phyloP scores from a whole-genome alignment of 2,113 vertebrate species.

The Chelonoidis abingdonii region DNA sequence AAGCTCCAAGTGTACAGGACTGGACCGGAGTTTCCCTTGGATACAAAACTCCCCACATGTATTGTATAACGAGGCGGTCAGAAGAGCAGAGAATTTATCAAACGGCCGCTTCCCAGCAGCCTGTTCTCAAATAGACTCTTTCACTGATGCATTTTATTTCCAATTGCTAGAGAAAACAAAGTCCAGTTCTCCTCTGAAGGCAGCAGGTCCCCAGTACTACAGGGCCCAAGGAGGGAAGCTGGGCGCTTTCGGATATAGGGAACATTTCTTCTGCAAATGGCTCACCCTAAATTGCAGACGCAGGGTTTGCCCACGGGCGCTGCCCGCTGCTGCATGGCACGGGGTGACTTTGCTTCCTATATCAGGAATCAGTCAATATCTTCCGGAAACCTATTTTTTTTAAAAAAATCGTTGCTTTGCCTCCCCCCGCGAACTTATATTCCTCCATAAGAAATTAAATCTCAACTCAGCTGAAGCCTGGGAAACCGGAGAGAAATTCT shows the following conservation, averaged over 20 bases:
- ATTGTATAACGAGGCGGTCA: rapidly evolving
- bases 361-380: background rate
- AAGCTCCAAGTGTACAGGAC: rapidly evolving
- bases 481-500: slow-evolving; percentile 51
- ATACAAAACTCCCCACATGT: background rate
- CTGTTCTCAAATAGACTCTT: no score
- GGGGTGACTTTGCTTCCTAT: background rate
- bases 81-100: background rate
- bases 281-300: background rate
- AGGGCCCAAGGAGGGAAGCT: no score
- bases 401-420: background rate
- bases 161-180: no score
- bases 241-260: background rate
- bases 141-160: rapidly evolving
- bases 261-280: background rate
- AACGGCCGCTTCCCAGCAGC: background rate
- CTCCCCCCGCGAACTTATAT: background rate
- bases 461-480: background rate
- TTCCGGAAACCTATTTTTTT: background rate
- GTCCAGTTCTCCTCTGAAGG: background rate
- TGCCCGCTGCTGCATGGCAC: background rate
- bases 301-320: background rate
- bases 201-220: background rate
- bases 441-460: background rate
- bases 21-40: rapidly evolving